Conservation (phyloP, 2,797 vertebrate genomes). For the Sebastes hopkinsi region DNA sequence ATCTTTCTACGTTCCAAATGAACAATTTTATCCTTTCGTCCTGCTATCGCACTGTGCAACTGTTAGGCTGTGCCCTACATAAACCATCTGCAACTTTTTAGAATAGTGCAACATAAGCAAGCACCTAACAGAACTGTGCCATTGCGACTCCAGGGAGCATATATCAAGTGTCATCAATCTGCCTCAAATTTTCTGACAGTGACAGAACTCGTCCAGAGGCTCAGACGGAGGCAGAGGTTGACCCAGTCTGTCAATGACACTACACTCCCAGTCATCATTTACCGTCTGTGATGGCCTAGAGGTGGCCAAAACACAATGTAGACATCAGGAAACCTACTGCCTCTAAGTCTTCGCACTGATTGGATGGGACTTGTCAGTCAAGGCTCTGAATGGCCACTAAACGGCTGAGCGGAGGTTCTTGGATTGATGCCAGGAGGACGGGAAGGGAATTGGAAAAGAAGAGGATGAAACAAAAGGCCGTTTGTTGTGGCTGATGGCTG, state of each 20-base stretch:
- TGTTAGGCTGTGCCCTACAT: conserved; percentile 42
- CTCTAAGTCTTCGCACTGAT: conserved; percentile 17
- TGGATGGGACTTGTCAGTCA: conserved; percentile 45
- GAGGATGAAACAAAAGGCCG: conserved; percentile 65
- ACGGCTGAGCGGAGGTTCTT: conserved; percentile 22
- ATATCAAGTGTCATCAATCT: conserved; percentile 55
- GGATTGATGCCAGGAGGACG: conserved; percentile 27
- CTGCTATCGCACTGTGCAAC: conserved; percentile 19
- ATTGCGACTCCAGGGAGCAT: conserved; percentile 30
- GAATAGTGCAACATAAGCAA: conserved; percentile 59
- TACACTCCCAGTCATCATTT: conserved; percentile 36
- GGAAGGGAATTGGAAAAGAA: conserved; percentile 22
- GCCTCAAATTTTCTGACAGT: conserved; percentile 26
- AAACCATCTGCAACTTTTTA: conserved; percentile 53
- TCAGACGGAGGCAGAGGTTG: conserved; percentile 23
- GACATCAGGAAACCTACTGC: conserved; percentile 8
- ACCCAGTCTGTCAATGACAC: conserved; percentile 38
- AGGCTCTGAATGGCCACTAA: conserved; percentile 40
- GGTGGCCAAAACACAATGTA: conserved; percentile 29
- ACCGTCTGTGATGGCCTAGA: conserved; percentile 20
- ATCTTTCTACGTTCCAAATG: background rate
- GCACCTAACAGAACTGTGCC: conserved; percentile 44
- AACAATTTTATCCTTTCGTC: conserved; percentile 10
- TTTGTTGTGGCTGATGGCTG: conserved; percentile 76
- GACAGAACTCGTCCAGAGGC: conserved; percentile 46